Evolutionary conservation across 2,888 invertebrate genomes (phyloP).

Genomic region (Barypeithes pellucidus): DNA sequence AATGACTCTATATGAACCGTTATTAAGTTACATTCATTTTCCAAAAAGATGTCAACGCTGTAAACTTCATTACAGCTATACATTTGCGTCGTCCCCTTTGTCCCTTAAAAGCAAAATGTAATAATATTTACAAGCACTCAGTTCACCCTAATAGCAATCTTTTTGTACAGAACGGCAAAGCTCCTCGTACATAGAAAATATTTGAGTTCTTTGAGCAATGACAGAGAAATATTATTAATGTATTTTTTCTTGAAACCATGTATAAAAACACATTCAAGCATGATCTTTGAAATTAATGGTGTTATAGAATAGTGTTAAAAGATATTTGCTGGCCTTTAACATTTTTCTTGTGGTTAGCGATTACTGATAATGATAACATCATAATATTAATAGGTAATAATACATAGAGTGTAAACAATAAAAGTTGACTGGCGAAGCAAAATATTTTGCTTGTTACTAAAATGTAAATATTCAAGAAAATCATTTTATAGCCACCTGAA

Average conservation of each 20-base stretch:
- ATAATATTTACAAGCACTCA: constrained; percentile 41
- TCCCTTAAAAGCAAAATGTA: constrained; percentile 45
- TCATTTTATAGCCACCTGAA: too few relatives aligned
- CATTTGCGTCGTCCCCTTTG: constrained; percentile 31
- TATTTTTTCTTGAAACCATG: background rate
- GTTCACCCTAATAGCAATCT: constrained; percentile 39
- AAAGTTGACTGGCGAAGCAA: too few relatives aligned
- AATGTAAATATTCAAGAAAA: too few relatives aligned
- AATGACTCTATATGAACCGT: background rate
- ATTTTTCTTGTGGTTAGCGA: too few relatives aligned
- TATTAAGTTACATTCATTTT: constrained; percentile 1
- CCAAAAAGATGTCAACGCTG: constrained; percentile 25
- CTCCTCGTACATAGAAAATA: constrained; percentile 33
- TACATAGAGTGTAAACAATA: too few relatives aligned
- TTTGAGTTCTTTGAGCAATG: constrained; percentile 19
- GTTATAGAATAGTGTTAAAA: background rate
- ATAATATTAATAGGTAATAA: too few relatives aligned
- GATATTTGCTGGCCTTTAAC: too few relatives aligned
- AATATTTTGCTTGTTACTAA: too few relatives aligned
- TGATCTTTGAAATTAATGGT: constrained; percentile 4
- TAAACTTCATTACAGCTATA: constrained; percentile 40
- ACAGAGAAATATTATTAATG: constrained; percentile 21
- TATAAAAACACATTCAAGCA: constrained; percentile 2
- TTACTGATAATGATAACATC: too few relatives aligned
- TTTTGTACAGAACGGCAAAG: constrained; percentile 31